Evolutionary conservation across 2,888 invertebrate species (phyloP).

Genomic region (Bedellia somnulentella): DNA sequence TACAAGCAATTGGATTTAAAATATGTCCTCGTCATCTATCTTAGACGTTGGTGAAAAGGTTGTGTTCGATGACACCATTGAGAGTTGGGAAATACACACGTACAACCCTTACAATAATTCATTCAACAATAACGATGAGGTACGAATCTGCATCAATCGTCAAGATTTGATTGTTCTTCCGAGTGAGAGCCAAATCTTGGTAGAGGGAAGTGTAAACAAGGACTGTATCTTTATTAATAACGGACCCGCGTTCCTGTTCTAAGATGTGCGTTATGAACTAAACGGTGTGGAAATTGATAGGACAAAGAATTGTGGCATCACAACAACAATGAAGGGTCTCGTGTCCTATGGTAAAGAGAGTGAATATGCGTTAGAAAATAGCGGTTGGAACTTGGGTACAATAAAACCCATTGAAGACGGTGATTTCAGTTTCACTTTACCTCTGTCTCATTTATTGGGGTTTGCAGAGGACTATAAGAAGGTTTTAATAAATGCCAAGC

Average conservation of each 20-base stretch:
- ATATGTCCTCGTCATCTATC: too few relatives aligned
- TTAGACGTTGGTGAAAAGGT: too few relatives aligned
- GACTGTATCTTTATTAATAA: conserved; percentile 13
- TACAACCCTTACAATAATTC: conserved; percentile 1
- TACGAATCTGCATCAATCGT: conserved; percentile 8
- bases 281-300: too few relatives aligned
- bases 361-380: conserved; percentile 14
- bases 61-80: too few relatives aligned
- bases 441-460: conserved; percentile 19
- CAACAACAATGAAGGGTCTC: conserved; percentile 20
- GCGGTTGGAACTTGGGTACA: conserved; percentile 15
- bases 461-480: conserved; percentile 25
- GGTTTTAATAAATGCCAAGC: conserved; percentile 24
- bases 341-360: too few relatives aligned
- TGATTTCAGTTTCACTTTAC: conserved; percentile 15
- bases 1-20: too few relatives aligned
- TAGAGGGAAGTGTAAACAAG: conserved; percentile 11
- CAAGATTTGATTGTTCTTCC: conserved; percentile 6
- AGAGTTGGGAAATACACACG: too few relatives aligned
- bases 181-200: conserved; percentile 8
- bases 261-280: conserved; percentile 17
- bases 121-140: conserved; percentile 7
- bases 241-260: conserved; percentile 16
- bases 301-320: conserved; percentile 19
- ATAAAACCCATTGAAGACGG: conserved; percentile 4